Conservation (phyloP, 2,797 vertebrate genomes). For the Ispidina lecontei region DNA sequence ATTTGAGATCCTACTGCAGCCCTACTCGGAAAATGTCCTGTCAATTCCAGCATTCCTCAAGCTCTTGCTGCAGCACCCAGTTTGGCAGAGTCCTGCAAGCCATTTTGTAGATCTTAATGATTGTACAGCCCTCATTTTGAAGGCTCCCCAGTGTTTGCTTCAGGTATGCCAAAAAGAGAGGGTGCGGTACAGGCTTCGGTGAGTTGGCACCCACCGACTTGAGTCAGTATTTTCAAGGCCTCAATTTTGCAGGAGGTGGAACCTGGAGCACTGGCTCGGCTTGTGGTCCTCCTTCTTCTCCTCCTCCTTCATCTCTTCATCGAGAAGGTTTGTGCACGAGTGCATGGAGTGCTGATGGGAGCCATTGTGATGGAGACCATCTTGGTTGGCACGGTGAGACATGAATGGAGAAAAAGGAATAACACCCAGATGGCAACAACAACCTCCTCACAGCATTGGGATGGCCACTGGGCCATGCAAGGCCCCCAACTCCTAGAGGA, state of each 20-base stretch:
- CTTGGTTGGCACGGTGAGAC: not conserved
- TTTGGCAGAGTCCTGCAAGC: not conserved
- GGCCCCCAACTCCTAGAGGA: not conserved
- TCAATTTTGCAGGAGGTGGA: conserved; percentile 21
- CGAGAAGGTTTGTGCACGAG: not conserved
- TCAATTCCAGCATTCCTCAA: not conserved
- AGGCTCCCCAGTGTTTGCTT: conserved; percentile 24
- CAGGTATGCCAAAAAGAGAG: conserved; percentile 43
- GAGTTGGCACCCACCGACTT: conserved; percentile 38
- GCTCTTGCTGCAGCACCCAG: not conserved
- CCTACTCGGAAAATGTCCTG: not conserved
- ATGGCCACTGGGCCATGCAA: accelerated
- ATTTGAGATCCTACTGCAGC: not conserved
- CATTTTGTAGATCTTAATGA: conserved; percentile 37
- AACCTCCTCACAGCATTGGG: not conserved
- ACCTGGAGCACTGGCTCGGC: not conserved
- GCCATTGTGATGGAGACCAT: not conserved
- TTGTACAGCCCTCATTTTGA: conserved; percentile 41
- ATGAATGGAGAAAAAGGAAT: not conserved
- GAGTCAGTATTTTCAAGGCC: conserved; percentile 56
- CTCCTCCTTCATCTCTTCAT: not conserved
- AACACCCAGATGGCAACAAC: not conserved
- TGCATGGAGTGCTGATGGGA: not conserved
- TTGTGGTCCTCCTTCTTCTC: not conserved
- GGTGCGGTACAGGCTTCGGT: not conserved